Conservation (phyloP, 1,140 invertebrate genomes). For the Philotrypesis tridentata region DNA sequence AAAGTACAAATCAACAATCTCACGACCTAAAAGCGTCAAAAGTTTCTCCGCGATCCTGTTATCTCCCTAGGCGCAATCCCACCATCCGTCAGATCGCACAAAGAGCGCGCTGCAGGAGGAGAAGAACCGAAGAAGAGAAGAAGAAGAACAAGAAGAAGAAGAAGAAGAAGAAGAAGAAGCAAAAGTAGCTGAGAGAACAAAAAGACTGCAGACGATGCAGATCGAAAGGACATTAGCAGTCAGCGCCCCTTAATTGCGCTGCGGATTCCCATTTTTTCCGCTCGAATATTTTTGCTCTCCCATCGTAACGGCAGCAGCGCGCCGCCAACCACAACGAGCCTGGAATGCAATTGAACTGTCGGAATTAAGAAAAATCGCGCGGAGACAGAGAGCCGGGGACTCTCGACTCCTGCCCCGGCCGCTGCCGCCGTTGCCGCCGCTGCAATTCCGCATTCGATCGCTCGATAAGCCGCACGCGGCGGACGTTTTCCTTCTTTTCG, state of each 20-base stretch:
- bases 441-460: slow-evolving; percentile 48
- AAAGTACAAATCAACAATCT: neutral
- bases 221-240: slow-evolving; percentile 41
- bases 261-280: slow-evolving; percentile 36
- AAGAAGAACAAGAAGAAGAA: neutral
- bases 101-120: neutral
- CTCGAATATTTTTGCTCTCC: slow-evolving; percentile 17
- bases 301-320: neutral
- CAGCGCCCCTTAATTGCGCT: slow-evolving; percentile 41
- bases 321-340: slow-evolving; percentile 29
- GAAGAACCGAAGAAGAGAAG: neutral
- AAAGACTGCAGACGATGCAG: slow-evolving; percentile 10
- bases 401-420: neutral
- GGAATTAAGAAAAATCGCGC: slow-evolving; percentile 51
- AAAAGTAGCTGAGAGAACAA: neutral
- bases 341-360: slow-evolving; percentile 52
- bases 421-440: neutral
- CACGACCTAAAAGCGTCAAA: slow-evolving; percentile 4
- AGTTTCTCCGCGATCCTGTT: neutral
- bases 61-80: neutral
- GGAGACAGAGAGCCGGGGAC: neutral
- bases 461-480: slow-evolving; percentile 44
- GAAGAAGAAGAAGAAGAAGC: neutral
- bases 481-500: slow-evolving; percentile 46
- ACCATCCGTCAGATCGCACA: neutral